Conservation (phyloP, 2,888 invertebrate species). For the Petrophora chlorosata region DNA sequence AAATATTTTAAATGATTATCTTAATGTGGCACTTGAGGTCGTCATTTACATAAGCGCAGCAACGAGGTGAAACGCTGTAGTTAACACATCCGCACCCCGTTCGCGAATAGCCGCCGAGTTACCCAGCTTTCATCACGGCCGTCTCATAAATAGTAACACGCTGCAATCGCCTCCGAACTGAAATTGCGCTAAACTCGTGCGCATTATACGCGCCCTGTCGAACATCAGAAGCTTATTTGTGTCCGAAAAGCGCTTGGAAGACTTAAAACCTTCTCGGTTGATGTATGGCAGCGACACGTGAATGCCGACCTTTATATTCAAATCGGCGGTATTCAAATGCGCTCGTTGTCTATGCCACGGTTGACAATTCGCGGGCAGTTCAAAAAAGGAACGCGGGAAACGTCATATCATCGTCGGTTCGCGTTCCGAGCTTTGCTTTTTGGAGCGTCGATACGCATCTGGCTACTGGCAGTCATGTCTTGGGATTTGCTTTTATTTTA, state of each 20-base stretch:
- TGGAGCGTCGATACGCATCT: slow-evolving; percentile 79
- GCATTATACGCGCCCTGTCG: slow-evolving; percentile 66
- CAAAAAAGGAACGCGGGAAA: slow-evolving; percentile 77
- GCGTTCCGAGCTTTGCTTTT: slow-evolving; percentile 59
- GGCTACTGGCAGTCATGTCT: slow-evolving; percentile 66
- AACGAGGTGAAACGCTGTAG: slow-evolving; percentile 45
- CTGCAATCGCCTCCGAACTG: slow-evolving; percentile 42
- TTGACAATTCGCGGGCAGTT: slow-evolving; percentile 80
- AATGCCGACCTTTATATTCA: slow-evolving; percentile 82
- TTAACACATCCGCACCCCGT: slow-evolving; percentile 60
- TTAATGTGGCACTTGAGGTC: slow-evolving; percentile 63
- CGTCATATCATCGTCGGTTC: slow-evolving; percentile 71
- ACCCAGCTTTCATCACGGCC: slow-evolving; percentile 48
- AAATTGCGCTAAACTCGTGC: slow-evolving; percentile 38
- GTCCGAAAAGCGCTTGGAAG: slow-evolving; percentile 80
- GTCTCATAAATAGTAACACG: slow-evolving; percentile 53
- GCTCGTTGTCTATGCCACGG: slow-evolving; percentile 75
- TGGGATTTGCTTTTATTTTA: slow-evolving; percentile 63
- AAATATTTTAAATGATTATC: slow-evolving; percentile 74
- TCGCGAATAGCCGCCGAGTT: slow-evolving; percentile 54
- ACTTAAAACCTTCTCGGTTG: slow-evolving; percentile 77
- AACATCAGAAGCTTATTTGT: slow-evolving; percentile 80
- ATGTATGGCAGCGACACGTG: slow-evolving; percentile 78
- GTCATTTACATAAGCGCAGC: slow-evolving; percentile 59
- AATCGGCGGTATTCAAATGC: slow-evolving; percentile 78